A percentile compares a stretch with the other conserved stretches of the same genome.
Evolutionary conservation across 1,140 invertebrate species (phyloP).

Genomic region (Anthonomus grandis): DNA sequence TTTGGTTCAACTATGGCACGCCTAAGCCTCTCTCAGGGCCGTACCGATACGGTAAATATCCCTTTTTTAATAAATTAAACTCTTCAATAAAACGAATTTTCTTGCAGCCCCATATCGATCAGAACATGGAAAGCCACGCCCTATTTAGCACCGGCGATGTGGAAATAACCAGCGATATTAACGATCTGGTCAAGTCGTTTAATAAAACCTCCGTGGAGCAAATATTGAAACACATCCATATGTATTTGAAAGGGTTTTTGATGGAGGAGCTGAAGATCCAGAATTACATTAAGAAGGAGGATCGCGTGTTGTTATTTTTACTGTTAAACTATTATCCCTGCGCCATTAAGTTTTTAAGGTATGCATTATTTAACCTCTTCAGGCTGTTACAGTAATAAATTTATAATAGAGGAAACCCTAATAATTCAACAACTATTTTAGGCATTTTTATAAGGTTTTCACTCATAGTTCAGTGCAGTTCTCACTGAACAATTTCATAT

Average conservation of each 20-base stretch:
- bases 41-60: conserved; percentile 9
- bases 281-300: conserved; percentile 25
- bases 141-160: conserved; percentile 27
- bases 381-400: too few species aligned
- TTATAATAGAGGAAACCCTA: too few species aligned
- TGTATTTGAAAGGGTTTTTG: conserved; percentile 25
- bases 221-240: conserved; percentile 23
- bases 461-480: too few species aligned
- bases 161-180: conserved; percentile 22
- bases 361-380: too few species aligned
- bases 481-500: too few species aligned
- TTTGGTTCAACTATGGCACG: conserved; percentile 15
- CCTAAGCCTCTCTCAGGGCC: not conserved
- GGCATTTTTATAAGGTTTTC: too few species aligned
- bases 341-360: conserved; percentile 27
- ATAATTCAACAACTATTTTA: too few species aligned
- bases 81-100: not conserved
- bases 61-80: conserved; percentile 1
- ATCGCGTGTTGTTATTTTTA: conserved; percentile 28
- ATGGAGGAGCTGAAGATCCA: conserved; percentile 25
- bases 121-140: conserved; percentile 16
- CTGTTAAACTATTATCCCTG: conserved; percentile 32
- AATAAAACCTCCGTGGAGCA: conserved; percentile 16
- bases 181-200: conserved; percentile 15
- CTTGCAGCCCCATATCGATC: conserved; percentile 7